Base-by-base conservation (phyloP, 2,113 vertebrate genomes). In the Eonycteris spelaea region DNA sequence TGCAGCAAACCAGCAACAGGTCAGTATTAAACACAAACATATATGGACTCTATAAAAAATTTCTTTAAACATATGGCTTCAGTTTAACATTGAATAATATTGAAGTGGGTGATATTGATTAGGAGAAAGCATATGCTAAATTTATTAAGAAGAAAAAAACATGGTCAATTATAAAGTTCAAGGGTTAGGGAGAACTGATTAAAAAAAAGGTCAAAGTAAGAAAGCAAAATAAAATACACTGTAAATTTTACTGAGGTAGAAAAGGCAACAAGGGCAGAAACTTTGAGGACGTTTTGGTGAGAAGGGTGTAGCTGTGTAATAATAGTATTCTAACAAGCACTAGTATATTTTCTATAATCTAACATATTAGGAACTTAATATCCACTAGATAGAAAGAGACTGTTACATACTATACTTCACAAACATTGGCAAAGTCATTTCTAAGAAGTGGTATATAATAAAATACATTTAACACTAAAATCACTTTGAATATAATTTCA, bases 401-500 rank as follows among this genome's bases (percentile, higher is more conserved):
- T 91, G 33, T 55, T 18, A 92, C 14, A 82, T 93, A 59, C 61
- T 79, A n/a, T 48, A 83, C 53, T 48, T 83, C 71, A 75, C 14
- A 71, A 21, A 65, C 0, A 73, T 33, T 93, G 30, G 40, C 13
- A 61, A 26, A 80, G 6, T 45, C 78, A 86, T 96, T 88, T 70
- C 65, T 90, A 88, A 79, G 77, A 94, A 90, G 38, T 87, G 22
- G 19, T 28, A 59, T 28, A 24, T 83, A 87, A 87, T 91, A 87
- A 91, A 86, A 87, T 71, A 6, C 43, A 57, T 63, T 96, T 91
- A 95, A 57, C 11, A 95, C n/a, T 93, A 93, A 95, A 91, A n/a
- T 30, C 55, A 75, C 10, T 82, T 89, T 71, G 65, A 92, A 43
- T 80, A 71, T 86, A 95, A 90, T 92, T 95, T 92, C 85, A 38